A percentile compares a stretch with the other conserved stretches of the same genome.
phyloP scores from a whole-genome alignment of 30 jellyfish, hydroid and myxozoan genomes.

The Aurelia aurita region DNA sequence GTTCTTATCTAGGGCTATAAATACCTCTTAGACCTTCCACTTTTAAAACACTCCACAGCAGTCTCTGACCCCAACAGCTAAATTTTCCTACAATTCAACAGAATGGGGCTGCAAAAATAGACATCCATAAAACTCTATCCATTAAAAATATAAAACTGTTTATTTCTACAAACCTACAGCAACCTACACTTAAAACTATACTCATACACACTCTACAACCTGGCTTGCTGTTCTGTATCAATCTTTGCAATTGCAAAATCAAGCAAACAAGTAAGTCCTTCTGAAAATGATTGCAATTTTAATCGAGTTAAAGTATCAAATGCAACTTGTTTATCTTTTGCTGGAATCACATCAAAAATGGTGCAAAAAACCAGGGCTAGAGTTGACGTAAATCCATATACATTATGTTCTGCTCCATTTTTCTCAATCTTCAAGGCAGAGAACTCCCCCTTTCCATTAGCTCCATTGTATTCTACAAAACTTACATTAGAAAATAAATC shows the following conservation, averaged over 20 bases:
- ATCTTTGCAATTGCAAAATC: background rate
- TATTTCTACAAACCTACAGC: too few species aligned
- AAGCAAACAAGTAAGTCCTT: background rate
- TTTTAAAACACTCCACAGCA: too few species aligned
- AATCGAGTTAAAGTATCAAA: background rate
- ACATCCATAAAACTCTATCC: too few species aligned
- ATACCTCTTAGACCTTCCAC: too few species aligned
- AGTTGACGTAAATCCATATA: constrained; percentile 28
- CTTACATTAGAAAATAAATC: background rate
- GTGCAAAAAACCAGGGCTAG: constrained; percentile 4
- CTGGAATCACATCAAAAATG: constrained; percentile 28
- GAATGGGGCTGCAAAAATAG: too few species aligned
- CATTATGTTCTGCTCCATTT: background rate
- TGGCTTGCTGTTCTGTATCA: too few species aligned
- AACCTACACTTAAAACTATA: too few species aligned
- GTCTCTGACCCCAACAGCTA: too few species aligned
- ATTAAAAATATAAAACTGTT: too few species aligned
- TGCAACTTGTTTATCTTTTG: background rate
- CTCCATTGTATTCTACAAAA: background rate
- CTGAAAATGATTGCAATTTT: background rate
- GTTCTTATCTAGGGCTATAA: too few species aligned
- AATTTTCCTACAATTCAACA: too few species aligned
- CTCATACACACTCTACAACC: too few species aligned
- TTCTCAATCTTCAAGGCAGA: background rate
- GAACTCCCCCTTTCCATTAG: background rate